Base-by-base conservation (phyloP, 2,113 vertebrate genomes). In the Penelope pileata region DNA sequence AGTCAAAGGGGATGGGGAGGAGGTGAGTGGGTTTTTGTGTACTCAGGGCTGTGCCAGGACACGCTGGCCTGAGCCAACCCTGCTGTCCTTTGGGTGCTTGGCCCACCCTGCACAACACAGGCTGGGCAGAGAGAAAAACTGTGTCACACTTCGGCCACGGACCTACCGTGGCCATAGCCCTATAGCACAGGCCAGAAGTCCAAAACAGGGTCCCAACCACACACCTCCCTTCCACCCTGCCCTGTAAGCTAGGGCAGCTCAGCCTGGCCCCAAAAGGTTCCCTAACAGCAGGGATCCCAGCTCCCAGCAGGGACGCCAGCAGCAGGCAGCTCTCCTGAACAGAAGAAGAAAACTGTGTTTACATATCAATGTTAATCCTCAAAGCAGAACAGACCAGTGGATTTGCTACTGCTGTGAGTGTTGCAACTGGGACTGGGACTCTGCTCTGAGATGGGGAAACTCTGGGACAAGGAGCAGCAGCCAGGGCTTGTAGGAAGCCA, bases 21-120 rank as follows among this genome's bases (percentile, higher is more conserved):
- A 29, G 0, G 19, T 0, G 1, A 68, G 12, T 5, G 2, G 40
- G 53, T 29, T 21, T 16, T 26, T 14, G 53, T 22, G 63, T 6
- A 14, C 72, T n/a, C 53, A 6, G 27, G n/a, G 62, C 66, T 9
- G 36, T 4, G 59, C 58, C 75, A 50, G 56, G 18, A 14, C 40
- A 21, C 36, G 23, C 29, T 24, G 15, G n/a, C n/a, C n/a, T n/a
- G n/a, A n/a, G n/a, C n/a, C 51, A 53, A 27, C 27, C 29, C 51
- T 9, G 16, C 51, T 53, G 51, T 26, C 15, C 15, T 53, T 26
- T 14, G 13, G 13, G 24, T 27, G 24, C 54, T 29, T 29, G 59
- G 51, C 40, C 48, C 22, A 27, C 16, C 34, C 36, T 8, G 38
- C 45, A 32, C 45, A 60, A 30, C 9, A 26, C 19, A n/a, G 34